Conservation (phyloP, 1,140 invertebrate species). For the Drosophila repleta region DNA sequence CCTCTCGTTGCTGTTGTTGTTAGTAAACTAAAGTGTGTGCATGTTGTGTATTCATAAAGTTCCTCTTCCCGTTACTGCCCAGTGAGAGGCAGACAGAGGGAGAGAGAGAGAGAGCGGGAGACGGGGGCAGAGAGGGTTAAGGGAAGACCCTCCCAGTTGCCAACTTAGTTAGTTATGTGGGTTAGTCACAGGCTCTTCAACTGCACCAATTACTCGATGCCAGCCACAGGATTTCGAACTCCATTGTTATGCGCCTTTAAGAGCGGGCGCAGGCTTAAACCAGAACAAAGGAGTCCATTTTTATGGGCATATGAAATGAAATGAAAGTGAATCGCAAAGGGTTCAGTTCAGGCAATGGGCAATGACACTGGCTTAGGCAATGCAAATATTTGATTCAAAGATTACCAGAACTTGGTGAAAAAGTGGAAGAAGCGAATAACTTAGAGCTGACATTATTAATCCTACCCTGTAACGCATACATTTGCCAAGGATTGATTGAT, state of each 20-base stretch:
- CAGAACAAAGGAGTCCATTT: conserved; percentile 2
- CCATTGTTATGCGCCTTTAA: conserved; percentile 13
- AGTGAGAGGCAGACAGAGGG: too few relatives aligned
- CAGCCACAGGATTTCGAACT: background rate
- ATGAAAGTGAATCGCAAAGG: conserved; percentile 10
- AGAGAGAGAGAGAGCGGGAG: background rate
- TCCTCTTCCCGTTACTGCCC: conserved; percentile 29
- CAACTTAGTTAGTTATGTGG: conserved; percentile 29
- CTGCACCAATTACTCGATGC: conserved; percentile 7
- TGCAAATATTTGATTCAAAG: background rate
- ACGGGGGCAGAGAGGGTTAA: too few relatives aligned
- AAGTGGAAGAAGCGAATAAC: background rate
- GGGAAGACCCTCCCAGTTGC: background rate
- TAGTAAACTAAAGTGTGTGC: conserved; percentile 19
- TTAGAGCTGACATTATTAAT: background rate
- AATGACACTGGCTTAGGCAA: background rate
- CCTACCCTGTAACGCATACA: too few relatives aligned
- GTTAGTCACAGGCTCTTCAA: conserved; percentile 14
- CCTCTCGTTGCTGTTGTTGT: conserved; percentile 29
- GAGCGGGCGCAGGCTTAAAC: background rate
- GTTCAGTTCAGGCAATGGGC: too few relatives aligned
- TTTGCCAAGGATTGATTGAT: too few relatives aligned
- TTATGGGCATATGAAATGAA: background rate
- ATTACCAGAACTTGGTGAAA: background rate
- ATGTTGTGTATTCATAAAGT: conserved; percentile 44